Evolutionary conservation across 1,140 invertebrate genomes (phyloP).

Genomic region (Bilobella aurantiaca): DNA sequence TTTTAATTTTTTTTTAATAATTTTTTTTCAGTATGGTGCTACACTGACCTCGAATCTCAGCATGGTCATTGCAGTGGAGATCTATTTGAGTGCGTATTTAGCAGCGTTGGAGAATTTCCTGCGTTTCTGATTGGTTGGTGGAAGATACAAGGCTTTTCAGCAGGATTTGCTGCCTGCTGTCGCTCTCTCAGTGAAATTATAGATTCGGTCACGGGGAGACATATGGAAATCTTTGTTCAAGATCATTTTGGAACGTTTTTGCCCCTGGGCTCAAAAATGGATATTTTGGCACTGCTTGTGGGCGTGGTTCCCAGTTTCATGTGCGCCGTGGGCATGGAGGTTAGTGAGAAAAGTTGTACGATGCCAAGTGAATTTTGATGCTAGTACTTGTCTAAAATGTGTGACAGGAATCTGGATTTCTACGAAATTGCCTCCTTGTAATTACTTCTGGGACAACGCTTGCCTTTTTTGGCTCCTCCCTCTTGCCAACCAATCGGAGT

Average conservation of each 20-base stretch:
- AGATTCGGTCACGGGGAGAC: slow-evolving; percentile 31
- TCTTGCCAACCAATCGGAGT: not conserved
- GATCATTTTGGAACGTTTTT: slow-evolving; percentile 28
- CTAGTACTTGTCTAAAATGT: not conserved
- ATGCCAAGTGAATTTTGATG: not conserved
- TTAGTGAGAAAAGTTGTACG: slow-evolving; percentile 34
- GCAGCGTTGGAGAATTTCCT: slow-evolving; percentile 28
- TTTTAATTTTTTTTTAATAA: not conserved
- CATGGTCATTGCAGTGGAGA: slow-evolving; percentile 33
- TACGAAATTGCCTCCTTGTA: not conserved
- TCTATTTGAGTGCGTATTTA: slow-evolving; percentile 25
- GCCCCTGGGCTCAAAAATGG: slow-evolving; percentile 52
- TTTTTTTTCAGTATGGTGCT: slow-evolving; percentile 29
- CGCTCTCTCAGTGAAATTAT: slow-evolving; percentile 28
- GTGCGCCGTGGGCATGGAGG: slow-evolving; percentile 59
- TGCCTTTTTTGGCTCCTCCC: not conserved
- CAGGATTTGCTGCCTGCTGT: slow-evolving; percentile 26
- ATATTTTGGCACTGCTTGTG: slow-evolving; percentile 55
- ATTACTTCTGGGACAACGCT: not conserved
- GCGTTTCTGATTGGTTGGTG: slow-evolving; percentile 32
- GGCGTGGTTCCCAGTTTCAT: slow-evolving; percentile 53
- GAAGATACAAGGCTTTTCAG: slow-evolving; percentile 20
- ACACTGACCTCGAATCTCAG: slow-evolving; percentile 30
- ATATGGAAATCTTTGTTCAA: slow-evolving; percentile 29
- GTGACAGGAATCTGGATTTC: not conserved